Conservation (phyloP, 2,113 vertebrate genomes). For the Nibea coibor region DNA sequence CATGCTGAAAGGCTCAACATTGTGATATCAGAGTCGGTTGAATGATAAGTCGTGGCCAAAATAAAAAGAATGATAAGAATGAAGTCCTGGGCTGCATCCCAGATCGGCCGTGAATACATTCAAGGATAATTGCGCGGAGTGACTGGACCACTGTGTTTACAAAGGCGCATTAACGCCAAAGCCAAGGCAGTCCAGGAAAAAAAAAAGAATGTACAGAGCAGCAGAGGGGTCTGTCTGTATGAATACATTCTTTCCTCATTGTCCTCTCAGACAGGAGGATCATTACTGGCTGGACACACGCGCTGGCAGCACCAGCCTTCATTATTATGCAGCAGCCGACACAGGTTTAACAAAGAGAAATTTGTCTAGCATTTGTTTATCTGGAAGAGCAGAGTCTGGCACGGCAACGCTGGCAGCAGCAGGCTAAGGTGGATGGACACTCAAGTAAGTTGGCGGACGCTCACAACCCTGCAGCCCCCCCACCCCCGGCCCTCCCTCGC, state of each 20-base stretch:
- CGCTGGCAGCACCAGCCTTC: slow-evolving; percentile 69
- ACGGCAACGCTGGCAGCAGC: slow-evolving; percentile 41
- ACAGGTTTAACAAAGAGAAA: slow-evolving; percentile 81
- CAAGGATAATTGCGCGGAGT: slow-evolving; percentile 61
- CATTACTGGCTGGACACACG: slow-evolving; percentile 75
- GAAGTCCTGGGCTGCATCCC: slow-evolving; percentile 54
- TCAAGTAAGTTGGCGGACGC: slow-evolving; percentile 51
- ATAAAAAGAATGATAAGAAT: slow-evolving; percentile 61
- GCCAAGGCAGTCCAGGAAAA: slow-evolving; percentile 43
- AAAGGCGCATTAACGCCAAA: slow-evolving; percentile 64
- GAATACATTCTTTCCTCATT: slow-evolving; percentile 74
- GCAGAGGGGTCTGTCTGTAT: slow-evolving; percentile 56
- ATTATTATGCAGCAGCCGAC: slow-evolving; percentile 74
- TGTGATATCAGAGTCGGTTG: slow-evolving; percentile 38
- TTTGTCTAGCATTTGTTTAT: slow-evolving; percentile 79
- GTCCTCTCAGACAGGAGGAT: slow-evolving; percentile 72
- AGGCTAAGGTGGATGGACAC: slow-evolving; percentile 58
- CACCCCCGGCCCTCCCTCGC: neutral
- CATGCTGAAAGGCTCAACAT: slow-evolving; percentile 16
- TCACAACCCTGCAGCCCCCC: slow-evolving; percentile 15
- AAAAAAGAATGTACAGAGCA: slow-evolving; percentile 59
- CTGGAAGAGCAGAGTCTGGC: slow-evolving; percentile 74
- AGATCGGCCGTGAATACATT: slow-evolving; percentile 67
- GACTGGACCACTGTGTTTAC: slow-evolving; percentile 58
- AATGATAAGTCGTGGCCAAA: slow-evolving; percentile 47